These are phyloP conservation scores for Caradrina kadenii DNA, from an alignment of 2,888 invertebrate genomes.

Conservation along the genomic window DNA sequence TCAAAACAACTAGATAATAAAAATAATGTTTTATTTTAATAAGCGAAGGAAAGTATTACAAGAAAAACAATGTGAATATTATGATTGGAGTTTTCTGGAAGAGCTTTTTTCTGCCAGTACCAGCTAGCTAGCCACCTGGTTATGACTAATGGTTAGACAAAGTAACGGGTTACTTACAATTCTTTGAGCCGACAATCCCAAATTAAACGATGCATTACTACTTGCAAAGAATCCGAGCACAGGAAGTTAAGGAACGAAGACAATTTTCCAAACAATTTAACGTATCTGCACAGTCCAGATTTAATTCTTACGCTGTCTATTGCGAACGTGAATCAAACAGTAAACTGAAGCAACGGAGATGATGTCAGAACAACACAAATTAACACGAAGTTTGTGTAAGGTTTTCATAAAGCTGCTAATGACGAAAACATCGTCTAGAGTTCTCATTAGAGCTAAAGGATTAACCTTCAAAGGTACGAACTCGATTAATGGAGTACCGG, in stretches of 20 bases:
- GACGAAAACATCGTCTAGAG: constrained; percentile 63
- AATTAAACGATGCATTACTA: constrained; percentile 69
- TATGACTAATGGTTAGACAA: constrained; percentile 46
- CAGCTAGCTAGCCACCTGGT: constrained; percentile 39
- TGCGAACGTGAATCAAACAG: constrained; percentile 78
- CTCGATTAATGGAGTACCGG: constrained; percentile 16
- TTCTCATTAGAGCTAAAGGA: constrained; percentile 61
- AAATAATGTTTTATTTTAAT: constrained; percentile 8
- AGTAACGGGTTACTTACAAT: constrained; percentile 71
- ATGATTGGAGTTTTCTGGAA: constrained; percentile 55
- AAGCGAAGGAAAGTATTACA: not conserved
- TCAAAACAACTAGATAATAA: constrained; percentile 12
- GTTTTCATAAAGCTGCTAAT: constrained; percentile 72
- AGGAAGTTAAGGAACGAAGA: constrained; percentile 45
- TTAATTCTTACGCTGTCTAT: constrained; percentile 71
- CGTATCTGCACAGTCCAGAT: constrained; percentile 65
- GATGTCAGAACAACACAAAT: constrained; percentile 82
- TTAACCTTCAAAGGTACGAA: constrained; percentile 56
- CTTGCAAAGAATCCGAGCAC: constrained; percentile 41
- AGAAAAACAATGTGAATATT: constrained; percentile 46
- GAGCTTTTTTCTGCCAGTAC: constrained; percentile 57
- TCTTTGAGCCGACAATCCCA: constrained; percentile 69
- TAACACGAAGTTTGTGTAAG: constrained; percentile 74
- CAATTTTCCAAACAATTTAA: constrained; percentile 58
- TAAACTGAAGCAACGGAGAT: constrained; percentile 74